These are phyloP conservation scores for Thymallus thymallus DNA, from an alignment of 2,113 vertebrate genomes.

Conservation along the genomic window DNA sequence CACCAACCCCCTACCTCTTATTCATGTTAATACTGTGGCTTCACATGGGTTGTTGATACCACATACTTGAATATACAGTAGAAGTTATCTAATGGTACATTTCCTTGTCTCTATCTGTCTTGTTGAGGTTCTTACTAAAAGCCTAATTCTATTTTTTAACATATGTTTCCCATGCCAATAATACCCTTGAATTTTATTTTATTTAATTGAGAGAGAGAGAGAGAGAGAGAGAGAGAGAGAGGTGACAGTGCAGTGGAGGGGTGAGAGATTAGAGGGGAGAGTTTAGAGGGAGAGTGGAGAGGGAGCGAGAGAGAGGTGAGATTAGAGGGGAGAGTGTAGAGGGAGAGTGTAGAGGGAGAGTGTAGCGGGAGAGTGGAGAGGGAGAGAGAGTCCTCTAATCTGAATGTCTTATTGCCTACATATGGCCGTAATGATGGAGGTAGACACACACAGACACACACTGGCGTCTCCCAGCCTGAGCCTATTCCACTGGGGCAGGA, in stretches of 20 bases:
- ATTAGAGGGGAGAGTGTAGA: background rate
- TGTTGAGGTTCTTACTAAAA: too few relatives aligned
- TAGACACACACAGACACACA: constrained; percentile 11
- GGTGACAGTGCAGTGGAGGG: background rate
- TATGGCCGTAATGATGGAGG: constrained; percentile 49
- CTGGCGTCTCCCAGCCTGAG: constrained; percentile 37
- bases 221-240: background rate
- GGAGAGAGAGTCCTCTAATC: constrained; percentile 43
- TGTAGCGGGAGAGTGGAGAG: constrained; percentile 4
- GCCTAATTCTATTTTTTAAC: too few relatives aligned
- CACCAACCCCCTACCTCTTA: too few relatives aligned
- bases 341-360: background rate
- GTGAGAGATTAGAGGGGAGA: background rate
- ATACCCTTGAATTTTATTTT: too few relatives aligned
- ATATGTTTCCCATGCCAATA: too few relatives aligned
- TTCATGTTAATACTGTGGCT: too few relatives aligned
- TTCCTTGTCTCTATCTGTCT: too few relatives aligned
- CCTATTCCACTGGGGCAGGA: constrained; percentile 20
- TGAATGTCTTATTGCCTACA: constrained; percentile 54
- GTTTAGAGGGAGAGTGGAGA: constrained; percentile 5
- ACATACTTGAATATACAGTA: too few relatives aligned
- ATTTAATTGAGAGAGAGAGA: background rate
- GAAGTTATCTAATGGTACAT: too few relatives aligned
- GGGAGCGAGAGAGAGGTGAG: constrained; percentile 16
- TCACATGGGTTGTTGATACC: too few relatives aligned